Evolutionary conservation across 2,113 vertebrate genomes (phyloP).

Genomic region (Dasyprocta punctata): DNA sequence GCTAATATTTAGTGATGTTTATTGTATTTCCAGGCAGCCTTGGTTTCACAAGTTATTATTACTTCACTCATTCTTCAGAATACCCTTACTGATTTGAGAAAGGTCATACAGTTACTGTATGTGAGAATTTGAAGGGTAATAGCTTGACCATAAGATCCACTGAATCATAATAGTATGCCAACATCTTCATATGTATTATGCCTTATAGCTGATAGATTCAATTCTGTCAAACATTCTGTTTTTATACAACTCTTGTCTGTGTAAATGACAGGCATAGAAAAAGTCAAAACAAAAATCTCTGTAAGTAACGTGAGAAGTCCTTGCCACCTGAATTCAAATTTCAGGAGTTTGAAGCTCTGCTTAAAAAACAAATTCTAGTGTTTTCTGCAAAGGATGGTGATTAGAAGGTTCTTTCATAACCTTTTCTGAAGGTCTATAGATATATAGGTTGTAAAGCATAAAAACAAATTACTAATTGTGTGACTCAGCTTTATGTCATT

Average conservation of each 20-base stretch:
- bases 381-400: not conserved
- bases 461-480: not conserved
- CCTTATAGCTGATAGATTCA: not conserved
- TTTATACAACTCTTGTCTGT: not conserved
- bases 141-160: not conserved
- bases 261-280: not conserved
- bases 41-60: not conserved
- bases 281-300: not conserved
- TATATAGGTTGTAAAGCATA: not conserved
- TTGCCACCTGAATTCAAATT: constrained; percentile 47
- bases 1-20: not conserved
- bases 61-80: constrained; percentile 44
- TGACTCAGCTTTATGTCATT: not conserved
- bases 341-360: not conserved
- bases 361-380: not conserved
- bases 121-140: not conserved
- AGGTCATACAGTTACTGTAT: not conserved
- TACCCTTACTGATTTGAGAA: not conserved
- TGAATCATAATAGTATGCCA: not conserved
- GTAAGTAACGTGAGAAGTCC: not conserved
- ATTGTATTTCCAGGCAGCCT: not conserved
- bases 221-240: not conserved
- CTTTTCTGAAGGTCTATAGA: not conserved
- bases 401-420: not conserved
- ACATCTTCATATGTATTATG: not conserved